phyloP scores from a whole-genome alignment of 1,140 invertebrate species.

The Adelges cooleyi region DNA sequence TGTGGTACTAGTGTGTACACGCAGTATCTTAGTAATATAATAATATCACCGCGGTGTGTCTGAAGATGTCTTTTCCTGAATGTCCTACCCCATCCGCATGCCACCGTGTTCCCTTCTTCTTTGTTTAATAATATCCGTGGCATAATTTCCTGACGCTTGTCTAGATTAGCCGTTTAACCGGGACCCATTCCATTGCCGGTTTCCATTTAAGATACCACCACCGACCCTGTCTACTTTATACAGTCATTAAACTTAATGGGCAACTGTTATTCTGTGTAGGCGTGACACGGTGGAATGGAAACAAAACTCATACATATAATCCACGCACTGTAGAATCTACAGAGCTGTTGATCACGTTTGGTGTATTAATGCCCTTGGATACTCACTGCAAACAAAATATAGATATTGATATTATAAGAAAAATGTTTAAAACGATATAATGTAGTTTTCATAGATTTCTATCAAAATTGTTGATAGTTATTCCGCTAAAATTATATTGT shows the following conservation, averaged over 20 bases:
- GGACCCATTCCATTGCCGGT: neutral
- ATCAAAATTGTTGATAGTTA: too few relatives aligned
- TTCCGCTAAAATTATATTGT: too few relatives aligned
- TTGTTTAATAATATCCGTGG: conserved; percentile 1
- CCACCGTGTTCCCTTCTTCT: too few relatives aligned
- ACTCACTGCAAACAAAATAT: too few relatives aligned
- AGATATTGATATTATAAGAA: too few relatives aligned
- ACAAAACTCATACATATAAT: conserved; percentile 1
- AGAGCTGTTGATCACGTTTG: too few relatives aligned
- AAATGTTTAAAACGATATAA: too few relatives aligned
- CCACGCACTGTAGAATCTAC: too few relatives aligned
- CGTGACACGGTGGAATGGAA: conserved; percentile 1
- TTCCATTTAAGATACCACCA: conserved; percentile 18
- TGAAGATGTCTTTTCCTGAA: neutral
- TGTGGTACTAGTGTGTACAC: too few relatives aligned
- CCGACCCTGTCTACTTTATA: conserved; percentile 5
- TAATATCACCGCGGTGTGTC: neutral
- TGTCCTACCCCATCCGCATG: too few relatives aligned
- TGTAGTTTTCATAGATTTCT: too few relatives aligned
- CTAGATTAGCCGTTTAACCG: conserved; percentile 19
- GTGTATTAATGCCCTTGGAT: too few relatives aligned
- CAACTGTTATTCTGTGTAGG: neutral
- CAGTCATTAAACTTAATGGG: conserved; percentile 25
- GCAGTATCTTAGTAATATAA: neutral
- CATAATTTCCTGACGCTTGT: conserved; percentile 26